Evolutionary conservation across 2,113 vertebrate genomes (phyloP), one percentile per base, ranked within the genome.

Genomic region (Atrichornis clamosus): DNA sequence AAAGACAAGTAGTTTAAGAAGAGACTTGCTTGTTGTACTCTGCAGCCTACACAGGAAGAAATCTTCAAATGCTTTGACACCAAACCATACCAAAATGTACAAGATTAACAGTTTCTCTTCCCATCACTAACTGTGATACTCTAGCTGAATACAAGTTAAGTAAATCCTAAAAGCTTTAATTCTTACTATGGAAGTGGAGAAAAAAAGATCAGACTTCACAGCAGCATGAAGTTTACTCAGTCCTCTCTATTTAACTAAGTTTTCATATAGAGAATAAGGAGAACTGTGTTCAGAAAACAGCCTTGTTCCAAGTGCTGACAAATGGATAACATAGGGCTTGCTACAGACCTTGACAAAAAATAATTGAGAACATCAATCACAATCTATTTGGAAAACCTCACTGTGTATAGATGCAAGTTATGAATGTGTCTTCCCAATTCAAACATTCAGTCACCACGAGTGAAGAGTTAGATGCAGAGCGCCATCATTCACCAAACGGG

Each of bases 321-420:
- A 73, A 82, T 24, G 33, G 44, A 28, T 86, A 80, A 65, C 4
- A 44, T 3, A 1, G 17, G 4, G 5, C 27, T 86, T 91, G 59
- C 41, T 84, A 16, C 3, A 81, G 64, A 89, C 50, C 55, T 78
- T 87, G 59, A 50, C 63, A 86, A 91, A 74, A 91, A 77, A 42
- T 35, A 88, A 90, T 42, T 9, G 7, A 84, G 33, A 62, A 15
- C 27, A 92, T 93, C 59, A 89, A 81, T 90, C 73, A 91, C 8
- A 69, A 35, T 42, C n/a, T 55, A 6, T 67, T 64, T 68, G 23
- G 10, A 64, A 93, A 77, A 74, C 33, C 47, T 59, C 30, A 49
- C 46, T 58, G 52, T 53, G 21, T 42, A 67, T 59, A 69, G 28
- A 47, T 50, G 26, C 5, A 69, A 74, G 28, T 63, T 60, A 65